Evolutionary conservation across 2,888 invertebrate genomes (phyloP).

Genomic region (Cheilosia vulpina): DNA sequence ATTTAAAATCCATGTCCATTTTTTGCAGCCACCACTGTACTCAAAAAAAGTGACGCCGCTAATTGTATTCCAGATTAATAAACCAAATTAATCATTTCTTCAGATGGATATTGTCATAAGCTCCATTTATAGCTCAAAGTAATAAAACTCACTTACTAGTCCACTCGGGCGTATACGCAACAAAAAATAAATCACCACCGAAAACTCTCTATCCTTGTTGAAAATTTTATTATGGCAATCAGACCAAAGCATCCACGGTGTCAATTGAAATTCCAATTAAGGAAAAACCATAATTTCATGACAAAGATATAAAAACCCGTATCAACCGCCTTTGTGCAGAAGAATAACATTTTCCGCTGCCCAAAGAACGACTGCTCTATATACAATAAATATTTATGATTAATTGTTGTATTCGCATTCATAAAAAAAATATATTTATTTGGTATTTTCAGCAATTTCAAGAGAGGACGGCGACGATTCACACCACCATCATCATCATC

Average conservation of each 20-base stretch:
- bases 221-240: conserved; percentile 8
- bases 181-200: neutral
- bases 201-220: neutral
- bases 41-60: too few relatives aligned
- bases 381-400: conserved; percentile 53
- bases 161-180: conserved; percentile 35
- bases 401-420: conserved; percentile 50
- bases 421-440: conserved; percentile 53
- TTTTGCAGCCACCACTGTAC: too few relatives aligned
- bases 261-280: conserved; percentile 28
- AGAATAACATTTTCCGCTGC: conserved; percentile 9
- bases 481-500: conserved; percentile 85
- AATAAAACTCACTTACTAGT: neutral
- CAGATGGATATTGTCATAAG: too few relatives aligned
- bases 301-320: neutral
- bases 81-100: too few relatives aligned
- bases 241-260: neutral
- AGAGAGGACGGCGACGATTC: conserved; percentile 94
- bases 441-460: conserved; percentile 90
- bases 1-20: too few relatives aligned
- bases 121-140: neutral
- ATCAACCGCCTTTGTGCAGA: neutral
- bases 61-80: too few relatives aligned
- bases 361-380: conserved; percentile 22
- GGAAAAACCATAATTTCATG: conserved; percentile 11